A percentile compares a stretch with the other conserved stretches of the same genome.
Conservation (phyloP, 2,888 invertebrate genomes). For the Carcina quercana region DNA sequence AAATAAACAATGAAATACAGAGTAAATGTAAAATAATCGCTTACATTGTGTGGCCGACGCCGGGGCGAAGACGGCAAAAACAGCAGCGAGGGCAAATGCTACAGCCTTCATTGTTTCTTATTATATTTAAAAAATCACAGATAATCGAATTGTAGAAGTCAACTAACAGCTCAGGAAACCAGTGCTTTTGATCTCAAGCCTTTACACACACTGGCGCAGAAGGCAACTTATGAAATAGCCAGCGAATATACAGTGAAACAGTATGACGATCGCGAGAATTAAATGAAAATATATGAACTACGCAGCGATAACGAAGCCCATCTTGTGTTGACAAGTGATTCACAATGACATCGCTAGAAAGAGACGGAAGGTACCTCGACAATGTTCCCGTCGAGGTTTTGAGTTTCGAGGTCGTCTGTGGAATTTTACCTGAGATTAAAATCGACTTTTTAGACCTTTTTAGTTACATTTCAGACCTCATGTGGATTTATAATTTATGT, state of each 20-base stretch:
- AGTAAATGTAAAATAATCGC: slow-evolving; percentile 42
- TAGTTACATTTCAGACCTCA: not conserved
- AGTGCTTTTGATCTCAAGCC: too few relatives aligned
- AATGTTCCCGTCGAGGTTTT: slow-evolving; percentile 49
- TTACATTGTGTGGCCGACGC: slow-evolving; percentile 79
- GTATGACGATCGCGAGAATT: slow-evolving; percentile 43
- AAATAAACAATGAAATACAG: not conserved
- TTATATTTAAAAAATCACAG: slow-evolving; percentile 65
- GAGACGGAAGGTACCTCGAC: slow-evolving; percentile 38
- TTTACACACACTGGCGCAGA: slow-evolving; percentile 96
- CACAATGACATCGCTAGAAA: slow-evolving; percentile 43
- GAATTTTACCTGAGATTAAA: slow-evolving; percentile 28
- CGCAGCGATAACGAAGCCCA: slow-evolving; percentile 62
- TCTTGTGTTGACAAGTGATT: slow-evolving; percentile 53
- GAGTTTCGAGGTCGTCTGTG: slow-evolving; percentile 51
- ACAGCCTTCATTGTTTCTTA: slow-evolving; percentile 72
- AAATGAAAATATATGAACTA: slow-evolving; percentile 54
- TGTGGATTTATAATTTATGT: not conserved
- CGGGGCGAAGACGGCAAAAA: slow-evolving; percentile 64
- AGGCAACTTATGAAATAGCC: slow-evolving; percentile 76
- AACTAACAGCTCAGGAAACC: too few relatives aligned
- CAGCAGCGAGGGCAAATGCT: slow-evolving; percentile 58
- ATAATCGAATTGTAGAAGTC: slow-evolving; percentile 41
- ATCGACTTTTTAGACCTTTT: not conserved
- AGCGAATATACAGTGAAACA: slow-evolving; percentile 42